Base-by-base conservation (phyloP, 1,140 invertebrate species). In the Asbolus verrucosus region DNA sequence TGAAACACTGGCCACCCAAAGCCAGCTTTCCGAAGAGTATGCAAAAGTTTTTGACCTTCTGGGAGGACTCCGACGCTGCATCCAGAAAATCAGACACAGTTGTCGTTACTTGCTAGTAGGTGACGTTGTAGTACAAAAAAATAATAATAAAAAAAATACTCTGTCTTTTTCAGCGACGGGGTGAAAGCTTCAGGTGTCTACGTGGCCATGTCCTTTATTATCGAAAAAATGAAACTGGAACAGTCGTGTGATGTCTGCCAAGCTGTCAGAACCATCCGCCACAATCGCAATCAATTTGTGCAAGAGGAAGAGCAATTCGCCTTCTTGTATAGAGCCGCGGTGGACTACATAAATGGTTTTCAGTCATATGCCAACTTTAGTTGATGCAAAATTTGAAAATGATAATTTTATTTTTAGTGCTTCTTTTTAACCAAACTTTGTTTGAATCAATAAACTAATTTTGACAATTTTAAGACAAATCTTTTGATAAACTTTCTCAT, bases 171-270 rank as follows among this genome's bases (percentile, higher is more conserved):
- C 41, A 82, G 80, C 65, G 75, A 82, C 75, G 81, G 80, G 1
- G 77, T 76, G 4, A 78, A 46, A 18, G 80, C 79, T 0, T 77
- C 76, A 73, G 81, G 81, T 19, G 39, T 82, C 2, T 82, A 77
- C 43, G 43, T 79, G 5, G 79, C 79, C 11, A 19, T 81, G 39
- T 75, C 73, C 6, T 81, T 81, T 66, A 16, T 81, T 16, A 75
- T 82, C 13, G 81, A 82, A 41, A 80, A 81, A 73, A 80, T 82
- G 24, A 78, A 81, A 72, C 38, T 79, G 15, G 81, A 82, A 65
- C 80, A 82, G 60, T 69, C 78, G 50, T 80, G 76, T 67, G 81
- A 82, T 70, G 80, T 82, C 13, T 81, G 77, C 50, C 72, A 79
- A 33, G 78, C 79, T 38, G 78, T 82, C 1, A 36, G 79, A 54